Evolutionary conservation across 2,797 vertebrate species (phyloP), one percentile per base, ranked within the genome.

Genomic region (Cynodonichthys magdalenae): DNA sequence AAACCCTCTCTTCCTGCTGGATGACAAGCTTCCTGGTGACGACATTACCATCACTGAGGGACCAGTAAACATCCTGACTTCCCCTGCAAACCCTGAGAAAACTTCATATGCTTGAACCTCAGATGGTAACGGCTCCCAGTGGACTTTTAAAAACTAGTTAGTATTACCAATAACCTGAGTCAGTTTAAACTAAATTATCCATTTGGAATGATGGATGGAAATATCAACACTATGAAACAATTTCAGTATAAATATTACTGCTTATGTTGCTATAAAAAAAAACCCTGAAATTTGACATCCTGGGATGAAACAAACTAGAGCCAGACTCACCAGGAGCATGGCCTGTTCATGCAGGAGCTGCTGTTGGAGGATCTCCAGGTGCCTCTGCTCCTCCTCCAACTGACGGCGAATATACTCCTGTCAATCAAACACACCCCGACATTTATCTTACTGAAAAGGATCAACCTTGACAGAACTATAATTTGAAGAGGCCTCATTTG

Each of bases 281-380:
- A 53, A 0, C 18, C 50, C 3, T n/a, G 27, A 6, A 27, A 17
- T 18, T 17, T 18, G 45, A 24, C 17, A 20, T 42, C 4, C 5
- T 6, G 4, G 42, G 44, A 9, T 59, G 1, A 47, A 18, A 18
- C 2, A 0, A n/a, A 1, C 3, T 11, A 2, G 6, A 3, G 46
- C 2, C 18, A 18, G 18, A 53, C 27, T 96, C 95, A 99, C 97
- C 95, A 99, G 95, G 91, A 99, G 92, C 95, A 98, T 95, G 94
- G 97, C 97, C 94, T 99, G 97, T 90, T 99, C 97, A 71, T 98
- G 97, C 66, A 99, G 97, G 85, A 99, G 95, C 94, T 99, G 97
- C 93, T 99, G 96, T 90, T 99, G 97, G 87, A 99, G 95, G 92
- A 96, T 94, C 94, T 99, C 97, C 89, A 99, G 94, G 92, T 99